Conservation (phyloP, 1,140 invertebrate species). For the Eriosoma lanigerum region DNA sequence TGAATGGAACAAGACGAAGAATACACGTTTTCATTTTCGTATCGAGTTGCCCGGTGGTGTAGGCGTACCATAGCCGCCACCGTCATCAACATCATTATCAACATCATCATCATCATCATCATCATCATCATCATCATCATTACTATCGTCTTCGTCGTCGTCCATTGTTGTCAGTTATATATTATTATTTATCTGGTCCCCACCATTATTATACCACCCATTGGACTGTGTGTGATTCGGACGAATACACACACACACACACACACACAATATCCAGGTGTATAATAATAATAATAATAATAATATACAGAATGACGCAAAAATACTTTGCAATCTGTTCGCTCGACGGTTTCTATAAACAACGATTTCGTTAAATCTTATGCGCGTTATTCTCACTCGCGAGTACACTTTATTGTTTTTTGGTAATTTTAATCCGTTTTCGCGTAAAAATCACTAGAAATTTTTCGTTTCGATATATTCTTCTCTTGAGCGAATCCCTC, state of each 20-base stretch:
- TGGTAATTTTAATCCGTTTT: no score
- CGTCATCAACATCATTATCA: no score
- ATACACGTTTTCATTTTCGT: background rate
- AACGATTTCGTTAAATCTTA: no score
- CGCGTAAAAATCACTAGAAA: no score
- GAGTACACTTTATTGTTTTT: no score
- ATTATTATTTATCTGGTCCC: background rate
- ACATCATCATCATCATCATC: background rate
- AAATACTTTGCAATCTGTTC: no score
- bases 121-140: background rate
- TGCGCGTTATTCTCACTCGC: no score
- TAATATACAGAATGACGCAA: no score
- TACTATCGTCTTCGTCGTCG: slow-evolving; percentile 12
- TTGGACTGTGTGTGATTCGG: background rate
- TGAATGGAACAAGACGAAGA: background rate
- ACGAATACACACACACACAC: background rate
- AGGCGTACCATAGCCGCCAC: background rate
- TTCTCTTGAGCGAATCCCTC: no score
- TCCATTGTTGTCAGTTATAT: slow-evolving; percentile 32
- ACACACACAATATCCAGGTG: background rate
- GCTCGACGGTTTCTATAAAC: no score
- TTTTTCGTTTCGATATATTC: no score
- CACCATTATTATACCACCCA: background rate
- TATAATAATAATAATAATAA: no score
- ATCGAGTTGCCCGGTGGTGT: background rate